These are phyloP conservation scores for Barnardius zonarius DNA, from an alignment of 2,113 vertebrate species.

Conservation along the genomic window DNA sequence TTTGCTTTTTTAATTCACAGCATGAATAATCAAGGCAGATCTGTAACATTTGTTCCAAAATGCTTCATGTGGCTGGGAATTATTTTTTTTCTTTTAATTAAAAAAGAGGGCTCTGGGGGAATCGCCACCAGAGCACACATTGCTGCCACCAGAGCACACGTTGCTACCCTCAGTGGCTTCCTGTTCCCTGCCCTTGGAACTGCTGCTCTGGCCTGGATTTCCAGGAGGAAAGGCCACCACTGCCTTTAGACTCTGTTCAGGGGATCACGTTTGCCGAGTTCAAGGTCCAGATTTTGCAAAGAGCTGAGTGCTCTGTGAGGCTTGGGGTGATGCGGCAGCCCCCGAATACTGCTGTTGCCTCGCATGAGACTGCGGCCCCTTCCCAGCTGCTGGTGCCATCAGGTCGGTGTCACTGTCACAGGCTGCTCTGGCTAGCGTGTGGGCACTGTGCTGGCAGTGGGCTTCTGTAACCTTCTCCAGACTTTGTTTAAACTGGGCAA, in stretches of 20 bases:
- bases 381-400: neutral
- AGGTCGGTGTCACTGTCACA: neutral
- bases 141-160: neutral
- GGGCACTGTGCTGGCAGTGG: neutral
- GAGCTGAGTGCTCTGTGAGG: neutral
- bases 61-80: neutral
- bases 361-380: fast-evolving
- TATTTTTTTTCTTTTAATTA: neutral
- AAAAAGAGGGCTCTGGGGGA: fast-evolving
- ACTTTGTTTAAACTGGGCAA: slow-evolving; percentile 26
- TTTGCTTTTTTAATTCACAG: neutral
- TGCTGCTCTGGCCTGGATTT: neutral
- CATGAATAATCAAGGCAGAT: neutral
- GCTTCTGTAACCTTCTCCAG: neutral
- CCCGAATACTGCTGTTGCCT: neutral
- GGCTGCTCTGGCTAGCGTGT: neutral
- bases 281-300: slow-evolving; percentile 31
- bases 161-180: neutral
- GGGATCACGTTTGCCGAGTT: neutral
- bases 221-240: neutral
- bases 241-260: neutral
- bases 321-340: neutral
- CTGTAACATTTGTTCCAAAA: neutral
- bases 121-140: neutral
- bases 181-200: neutral